Percentiles rank a stretch among this genome's conserved stretches.
Evolutionary conservation across 1,140 invertebrate species (phyloP).

Genomic region (Pentalonia nigronervosa): DNA sequence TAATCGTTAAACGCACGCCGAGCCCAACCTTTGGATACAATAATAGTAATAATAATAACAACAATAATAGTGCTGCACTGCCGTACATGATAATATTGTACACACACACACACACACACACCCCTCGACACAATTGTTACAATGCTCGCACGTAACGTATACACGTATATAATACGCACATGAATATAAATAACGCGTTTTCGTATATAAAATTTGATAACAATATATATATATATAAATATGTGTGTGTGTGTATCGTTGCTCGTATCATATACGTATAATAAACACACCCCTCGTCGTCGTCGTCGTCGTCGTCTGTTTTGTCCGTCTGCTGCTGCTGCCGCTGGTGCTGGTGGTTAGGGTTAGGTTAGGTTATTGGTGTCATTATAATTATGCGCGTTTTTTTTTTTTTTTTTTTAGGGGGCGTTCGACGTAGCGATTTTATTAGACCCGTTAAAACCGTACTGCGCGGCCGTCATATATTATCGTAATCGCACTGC

Average conservation of each 20-base stretch:
- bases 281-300: neutral
- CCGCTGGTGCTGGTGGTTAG: neutral
- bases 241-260: neutral
- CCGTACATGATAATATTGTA: neutral
- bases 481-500: neutral
- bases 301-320: neutral
- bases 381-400: conserved; percentile 10
- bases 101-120: neutral
- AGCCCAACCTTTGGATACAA: neutral
- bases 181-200: neutral
- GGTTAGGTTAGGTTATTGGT: conserved; percentile 3
- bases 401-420: neutral
- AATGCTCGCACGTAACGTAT: neutral
- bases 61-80: neutral
- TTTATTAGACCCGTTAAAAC: conserved; percentile 19
- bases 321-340: neutral
- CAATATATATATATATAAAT: neutral
- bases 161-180: neutral
- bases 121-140: neutral
- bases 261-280: neutral
- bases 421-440: neutral
- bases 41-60: neutral
- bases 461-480: neutral
- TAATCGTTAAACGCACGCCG: conserved; percentile 33
- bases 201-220: neutral